phyloP scores from a whole-genome alignment of 2,888 invertebrate genomes.

The Tinea trinotella region DNA sequence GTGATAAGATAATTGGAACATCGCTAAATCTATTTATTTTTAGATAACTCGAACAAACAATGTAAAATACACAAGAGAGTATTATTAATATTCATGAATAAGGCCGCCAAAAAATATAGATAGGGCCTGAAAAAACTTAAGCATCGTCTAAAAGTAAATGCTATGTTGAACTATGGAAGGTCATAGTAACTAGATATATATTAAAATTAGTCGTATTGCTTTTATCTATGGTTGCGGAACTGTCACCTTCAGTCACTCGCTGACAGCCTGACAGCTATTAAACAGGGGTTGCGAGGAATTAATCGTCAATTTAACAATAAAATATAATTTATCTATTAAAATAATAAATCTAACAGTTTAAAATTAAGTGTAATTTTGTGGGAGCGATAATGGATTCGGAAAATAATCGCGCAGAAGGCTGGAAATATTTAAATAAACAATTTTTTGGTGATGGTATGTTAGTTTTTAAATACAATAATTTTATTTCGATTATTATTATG shows the following conservation, averaged over 20 bases:
- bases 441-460: constrained; percentile 60
- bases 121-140: too few species aligned
- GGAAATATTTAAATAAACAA: constrained; percentile 67
- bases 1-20: too few species aligned
- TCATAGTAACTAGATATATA: not conserved
- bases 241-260: not conserved
- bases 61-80: too few species aligned
- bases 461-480: not conserved
- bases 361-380: constrained; percentile 3
- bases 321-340: constrained; percentile 20
- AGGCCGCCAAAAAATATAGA: too few species aligned
- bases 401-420: constrained; percentile 61
- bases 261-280: too few species aligned
- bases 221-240: not conserved
- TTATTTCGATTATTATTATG: not conserved
- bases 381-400: constrained; percentile 30
- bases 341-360: constrained; percentile 1
- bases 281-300: not conserved
- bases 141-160: not conserved
- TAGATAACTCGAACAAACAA: too few species aligned
- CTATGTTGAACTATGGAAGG: not conserved
- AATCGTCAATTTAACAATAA: not conserved
- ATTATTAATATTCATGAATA: too few species aligned
- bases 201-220: not conserved
- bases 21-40: too few species aligned